Evolutionary conservation across 1,140 invertebrate species (phyloP).

Genomic region (Eulimnadia texana): DNA sequence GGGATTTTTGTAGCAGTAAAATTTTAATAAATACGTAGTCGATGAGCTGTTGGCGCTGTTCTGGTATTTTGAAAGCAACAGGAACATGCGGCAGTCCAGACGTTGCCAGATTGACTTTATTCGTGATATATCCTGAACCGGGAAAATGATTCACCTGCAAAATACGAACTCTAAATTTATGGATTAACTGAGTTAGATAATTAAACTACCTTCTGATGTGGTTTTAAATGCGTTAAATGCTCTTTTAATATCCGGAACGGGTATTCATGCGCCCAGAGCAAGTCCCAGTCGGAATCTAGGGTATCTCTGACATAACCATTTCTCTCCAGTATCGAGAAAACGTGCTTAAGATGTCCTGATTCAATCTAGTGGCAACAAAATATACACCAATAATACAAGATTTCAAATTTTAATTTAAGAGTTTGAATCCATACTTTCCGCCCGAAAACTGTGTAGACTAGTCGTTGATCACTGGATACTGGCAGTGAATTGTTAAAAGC

Average conservation of each 20-base stretch:
- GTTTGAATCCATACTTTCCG: background rate
- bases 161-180: constrained; percentile 11
- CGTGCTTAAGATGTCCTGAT: constrained; percentile 57
- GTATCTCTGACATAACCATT: constrained; percentile 50
- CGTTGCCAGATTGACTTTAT: constrained; percentile 81
- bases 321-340: constrained; percentile 52
- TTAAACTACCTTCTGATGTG: constrained; percentile 55
- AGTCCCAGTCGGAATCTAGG: constrained; percentile 53
- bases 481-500: background rate
- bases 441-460: constrained; percentile 10
- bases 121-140: constrained; percentile 84
- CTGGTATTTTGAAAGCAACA: constrained; percentile 71
- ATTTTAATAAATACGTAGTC: constrained; percentile 40
- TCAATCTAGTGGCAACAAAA: constrained; percentile 31
- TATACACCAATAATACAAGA: background rate
- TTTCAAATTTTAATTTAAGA: background rate
- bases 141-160: constrained; percentile 81
- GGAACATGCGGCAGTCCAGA: constrained; percentile 61
- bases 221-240: constrained; percentile 43
- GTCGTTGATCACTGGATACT: background rate
- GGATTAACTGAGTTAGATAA: constrained; percentile 5
- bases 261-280: constrained; percentile 88
- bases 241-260: constrained; percentile 54
- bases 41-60: constrained; percentile 53
- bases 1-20: background rate